phyloP scores from a whole-genome alignment of 2,888 invertebrate genomes.

The Metacarcinus magister region DNA sequence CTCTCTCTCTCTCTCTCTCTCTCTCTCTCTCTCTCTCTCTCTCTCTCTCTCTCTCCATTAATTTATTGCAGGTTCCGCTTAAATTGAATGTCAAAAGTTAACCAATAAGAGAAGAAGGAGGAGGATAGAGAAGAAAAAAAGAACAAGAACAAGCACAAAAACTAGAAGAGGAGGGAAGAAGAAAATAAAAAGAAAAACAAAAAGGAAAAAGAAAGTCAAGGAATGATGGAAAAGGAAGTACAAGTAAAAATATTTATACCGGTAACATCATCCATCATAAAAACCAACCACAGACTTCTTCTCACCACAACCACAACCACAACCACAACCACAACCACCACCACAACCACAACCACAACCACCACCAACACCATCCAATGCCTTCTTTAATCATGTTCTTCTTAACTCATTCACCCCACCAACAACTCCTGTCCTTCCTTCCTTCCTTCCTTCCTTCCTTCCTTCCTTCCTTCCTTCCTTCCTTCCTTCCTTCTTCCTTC shows the following conservation, averaged over 20 bases:
- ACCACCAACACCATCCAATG: no score
- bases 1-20: constrained; percentile 7
- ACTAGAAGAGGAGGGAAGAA: neutral
- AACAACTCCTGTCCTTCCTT: neutral
- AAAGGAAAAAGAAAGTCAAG: neutral
- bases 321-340: neutral
- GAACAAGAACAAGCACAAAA: neutral
- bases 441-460: neutral
- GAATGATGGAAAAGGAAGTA: neutral
- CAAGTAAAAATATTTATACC: neutral
- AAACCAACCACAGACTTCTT: neutral
- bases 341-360: neutral
- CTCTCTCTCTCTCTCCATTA: neutral
- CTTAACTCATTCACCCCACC: neutral
- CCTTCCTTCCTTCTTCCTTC: no score
- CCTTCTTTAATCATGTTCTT: no score
- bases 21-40: constrained; percentile 26
- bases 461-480: neutral
- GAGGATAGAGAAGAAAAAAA: neutral
- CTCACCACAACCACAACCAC: neutral
- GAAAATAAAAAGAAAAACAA: neutral
- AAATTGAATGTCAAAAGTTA: neutral
- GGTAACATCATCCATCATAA: neutral
- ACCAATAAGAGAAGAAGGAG: neutral
- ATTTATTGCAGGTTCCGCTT: neutral